These are phyloP conservation scores for Borostomias antarcticus DNA, from an alignment of 2,797 vertebrate species.

Conservation along the genomic window DNA sequence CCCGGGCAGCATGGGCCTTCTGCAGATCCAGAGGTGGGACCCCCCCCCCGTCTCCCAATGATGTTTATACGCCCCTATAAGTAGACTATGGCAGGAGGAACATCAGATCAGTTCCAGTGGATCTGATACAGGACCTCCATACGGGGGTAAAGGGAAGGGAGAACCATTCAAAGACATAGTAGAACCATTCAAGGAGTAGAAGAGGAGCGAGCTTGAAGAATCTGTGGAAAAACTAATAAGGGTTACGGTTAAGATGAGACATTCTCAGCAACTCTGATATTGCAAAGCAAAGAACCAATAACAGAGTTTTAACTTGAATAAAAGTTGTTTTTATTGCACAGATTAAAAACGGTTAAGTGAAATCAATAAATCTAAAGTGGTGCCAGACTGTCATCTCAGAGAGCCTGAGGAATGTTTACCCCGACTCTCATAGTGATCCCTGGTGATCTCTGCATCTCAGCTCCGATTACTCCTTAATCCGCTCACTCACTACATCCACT, in stretches of 20 bases:
- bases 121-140: not conserved
- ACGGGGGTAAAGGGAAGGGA: not conserved
- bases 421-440: slow-evolving; percentile 32
- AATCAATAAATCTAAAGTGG: not conserved
- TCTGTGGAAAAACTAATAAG: not conserved
- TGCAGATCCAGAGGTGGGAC: too few relatives aligned
- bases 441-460: slow-evolving; percentile 21
- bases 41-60: too few relatives aligned
- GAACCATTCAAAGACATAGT: not conserved
- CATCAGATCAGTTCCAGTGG: not conserved
- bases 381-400: not conserved
- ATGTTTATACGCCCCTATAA: too few relatives aligned
- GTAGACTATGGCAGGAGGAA: not conserved
- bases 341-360: not conserved
- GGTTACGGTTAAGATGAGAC: not conserved
- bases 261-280: not conserved
- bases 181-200: not conserved
- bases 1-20: too few relatives aligned
- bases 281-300: not conserved
- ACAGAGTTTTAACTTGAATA: too few relatives aligned
- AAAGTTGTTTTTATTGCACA: not conserved
- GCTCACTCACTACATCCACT: slow-evolving; percentile 29
- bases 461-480: slow-evolving; percentile 28
- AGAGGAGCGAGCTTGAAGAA: not conserved
- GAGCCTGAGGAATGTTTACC: not conserved